Conservation (phyloP, 2,113 vertebrate genomes). For the Lepus americanus region DNA sequence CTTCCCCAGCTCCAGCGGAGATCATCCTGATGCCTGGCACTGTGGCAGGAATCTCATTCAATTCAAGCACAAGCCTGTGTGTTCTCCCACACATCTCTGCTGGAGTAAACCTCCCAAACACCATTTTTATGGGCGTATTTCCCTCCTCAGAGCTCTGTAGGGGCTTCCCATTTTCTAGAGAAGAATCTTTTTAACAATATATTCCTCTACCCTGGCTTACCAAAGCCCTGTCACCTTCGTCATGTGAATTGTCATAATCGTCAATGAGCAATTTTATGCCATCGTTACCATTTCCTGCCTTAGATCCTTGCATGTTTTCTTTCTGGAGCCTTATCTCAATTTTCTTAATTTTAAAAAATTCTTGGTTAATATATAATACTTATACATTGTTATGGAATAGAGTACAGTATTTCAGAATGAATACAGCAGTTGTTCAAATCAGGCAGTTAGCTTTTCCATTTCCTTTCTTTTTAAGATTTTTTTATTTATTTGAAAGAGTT, state of each 20-base stretch:
- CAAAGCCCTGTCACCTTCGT: not conserved
- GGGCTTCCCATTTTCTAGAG: not conserved
- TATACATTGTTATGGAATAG: no score
- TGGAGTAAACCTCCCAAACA: not conserved
- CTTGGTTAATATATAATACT: no score
- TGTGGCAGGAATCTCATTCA: not conserved
- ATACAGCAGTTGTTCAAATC: no score
- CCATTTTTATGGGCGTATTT: not conserved
- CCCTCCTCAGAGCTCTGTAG: not conserved
- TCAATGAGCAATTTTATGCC: not conserved
- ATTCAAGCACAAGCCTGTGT: not conserved
- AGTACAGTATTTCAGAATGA: no score
- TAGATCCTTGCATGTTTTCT: constrained; percentile 11
- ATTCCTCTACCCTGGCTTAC: not conserved
- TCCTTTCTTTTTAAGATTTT: no score
- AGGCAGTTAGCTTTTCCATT: no score
- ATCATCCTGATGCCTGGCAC: not conserved
- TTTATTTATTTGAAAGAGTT: no score
- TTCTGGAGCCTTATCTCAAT: not conserved
- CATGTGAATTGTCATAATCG: not conserved
- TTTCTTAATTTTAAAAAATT: not conserved
- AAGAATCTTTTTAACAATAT: not conserved
- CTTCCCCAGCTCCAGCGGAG: not conserved
- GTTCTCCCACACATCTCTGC: not conserved
- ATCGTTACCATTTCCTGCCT: not conserved